A percentile compares a stretch with the other conserved stretches of the same genome.
These are phyloP conservation scores for Acestrorhynchus altus DNA, from an alignment of 2,797 vertebrate genomes.

Conservation along the genomic window DNA sequence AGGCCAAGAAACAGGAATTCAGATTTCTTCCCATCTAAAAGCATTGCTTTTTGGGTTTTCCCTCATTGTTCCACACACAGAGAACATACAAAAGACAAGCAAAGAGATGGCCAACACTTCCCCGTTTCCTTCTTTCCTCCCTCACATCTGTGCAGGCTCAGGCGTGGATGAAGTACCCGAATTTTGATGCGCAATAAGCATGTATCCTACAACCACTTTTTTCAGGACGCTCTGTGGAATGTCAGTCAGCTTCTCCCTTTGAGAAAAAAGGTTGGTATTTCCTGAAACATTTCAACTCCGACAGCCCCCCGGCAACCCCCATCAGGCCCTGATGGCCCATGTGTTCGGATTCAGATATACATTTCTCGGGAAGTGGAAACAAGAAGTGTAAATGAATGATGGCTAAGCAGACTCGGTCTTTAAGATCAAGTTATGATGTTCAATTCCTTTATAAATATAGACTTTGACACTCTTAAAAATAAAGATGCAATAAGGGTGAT, in stretches of 20 bases:
- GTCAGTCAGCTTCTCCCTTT: slow-evolving; percentile 45
- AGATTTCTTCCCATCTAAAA: too few species aligned
- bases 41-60: not conserved
- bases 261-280: slow-evolving; percentile 59
- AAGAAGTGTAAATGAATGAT: slow-evolving; percentile 10
- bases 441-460: not conserved
- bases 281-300: slow-evolving; percentile 53
- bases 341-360: slow-evolving; percentile 32
- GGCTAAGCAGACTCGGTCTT: not conserved
- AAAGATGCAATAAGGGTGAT: not conserved
- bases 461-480: not conserved
- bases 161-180: slow-evolving; percentile 15
- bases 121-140: not conserved
- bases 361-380: not conserved
- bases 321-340: slow-evolving; percentile 32
- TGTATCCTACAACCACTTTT: slow-evolving; percentile 24
- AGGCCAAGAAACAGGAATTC: not conserved
- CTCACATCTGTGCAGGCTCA: slow-evolving; percentile 34
- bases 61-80: not conserved
- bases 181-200: slow-evolving; percentile 21
- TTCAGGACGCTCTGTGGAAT: slow-evolving; percentile 46
- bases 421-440: not conserved
- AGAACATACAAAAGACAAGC: not conserved
- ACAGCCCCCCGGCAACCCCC: too few species aligned
- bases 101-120: not conserved